These are phyloP conservation scores for Crotalus horridus DNA, from an alignment of 2,113 vertebrate genomes.

Conservation along the genomic window DNA sequence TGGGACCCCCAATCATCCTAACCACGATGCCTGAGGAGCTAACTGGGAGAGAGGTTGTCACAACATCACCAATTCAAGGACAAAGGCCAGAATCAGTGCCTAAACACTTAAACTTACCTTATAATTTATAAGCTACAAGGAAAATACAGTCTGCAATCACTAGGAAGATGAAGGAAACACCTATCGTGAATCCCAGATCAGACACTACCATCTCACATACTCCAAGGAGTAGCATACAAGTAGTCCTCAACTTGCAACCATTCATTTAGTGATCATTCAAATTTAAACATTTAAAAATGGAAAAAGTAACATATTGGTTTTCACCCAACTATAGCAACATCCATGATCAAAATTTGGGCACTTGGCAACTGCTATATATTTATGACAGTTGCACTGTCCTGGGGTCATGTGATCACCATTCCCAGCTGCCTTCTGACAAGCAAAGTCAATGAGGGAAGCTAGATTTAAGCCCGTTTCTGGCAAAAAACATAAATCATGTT, in stretches of 20 bases:
- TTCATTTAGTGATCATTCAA: background rate
- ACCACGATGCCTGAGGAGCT: background rate
- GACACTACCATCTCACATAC: background rate
- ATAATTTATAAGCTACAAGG: background rate
- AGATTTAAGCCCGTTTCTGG: background rate
- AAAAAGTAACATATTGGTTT: background rate
- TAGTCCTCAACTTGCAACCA: background rate
- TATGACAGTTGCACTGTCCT: background rate
- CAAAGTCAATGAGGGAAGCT: background rate
- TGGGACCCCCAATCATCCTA: background rate
- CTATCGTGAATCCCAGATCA: background rate
- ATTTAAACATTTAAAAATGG: background rate
- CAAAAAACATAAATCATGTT: no score
- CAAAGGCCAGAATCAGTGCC: background rate
- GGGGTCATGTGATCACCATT: background rate
- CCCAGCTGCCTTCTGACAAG: background rate
- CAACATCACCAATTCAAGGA: background rate
- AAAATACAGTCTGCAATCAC: background rate
- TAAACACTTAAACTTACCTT: background rate
- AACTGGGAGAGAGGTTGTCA: background rate
- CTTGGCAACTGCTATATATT: background rate
- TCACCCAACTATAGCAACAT: background rate
- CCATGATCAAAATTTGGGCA: background rate
- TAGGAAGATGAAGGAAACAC: background rate
- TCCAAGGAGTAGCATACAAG: background rate